These are phyloP conservation scores for Drosophila flavopinicola DNA, from an alignment of 2,888 invertebrate genomes.

Conservation along the genomic window DNA sequence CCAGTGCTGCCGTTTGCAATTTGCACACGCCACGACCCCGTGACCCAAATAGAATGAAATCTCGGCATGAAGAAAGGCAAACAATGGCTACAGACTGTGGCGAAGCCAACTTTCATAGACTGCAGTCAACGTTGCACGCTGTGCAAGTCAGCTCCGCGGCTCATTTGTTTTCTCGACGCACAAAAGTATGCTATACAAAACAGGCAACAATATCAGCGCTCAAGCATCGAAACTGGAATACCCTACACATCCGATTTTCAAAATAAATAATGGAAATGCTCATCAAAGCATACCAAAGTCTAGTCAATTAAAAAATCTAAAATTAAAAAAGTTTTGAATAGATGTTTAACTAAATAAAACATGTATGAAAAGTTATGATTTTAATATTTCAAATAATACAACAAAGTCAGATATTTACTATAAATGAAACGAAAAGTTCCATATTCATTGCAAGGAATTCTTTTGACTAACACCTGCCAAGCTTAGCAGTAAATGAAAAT, in stretches of 20 bases:
- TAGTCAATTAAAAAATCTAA: background rate
- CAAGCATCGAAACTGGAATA: constrained; percentile 8
- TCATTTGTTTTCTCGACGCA: constrained; percentile 68
- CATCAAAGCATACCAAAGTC: too few relatives aligned
- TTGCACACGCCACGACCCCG: constrained; percentile 76
- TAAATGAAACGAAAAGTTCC: too few relatives aligned
- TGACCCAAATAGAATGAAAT: constrained; percentile 69
- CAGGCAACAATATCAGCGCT: background rate
- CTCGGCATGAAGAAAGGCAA: constrained; percentile 53
- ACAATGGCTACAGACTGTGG: constrained; percentile 37
- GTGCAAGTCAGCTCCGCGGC: constrained; percentile 44
- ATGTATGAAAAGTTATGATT: too few relatives aligned
- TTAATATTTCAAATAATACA: too few relatives aligned
- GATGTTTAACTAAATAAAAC: too few relatives aligned
- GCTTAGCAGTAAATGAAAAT: too few relatives aligned
- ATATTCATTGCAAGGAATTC: too few relatives aligned
- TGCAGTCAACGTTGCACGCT: constrained; percentile 54
- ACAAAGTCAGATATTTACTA: too few relatives aligned
- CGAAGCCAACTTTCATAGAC: constrained; percentile 68
- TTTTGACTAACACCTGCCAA: too few relatives aligned
- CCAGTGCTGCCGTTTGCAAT: constrained; percentile 50
- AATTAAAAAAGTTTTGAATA: too few relatives aligned
- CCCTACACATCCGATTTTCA: constrained; percentile 28
- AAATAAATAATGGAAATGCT: too few relatives aligned
- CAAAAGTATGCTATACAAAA: constrained; percentile 46